Percentiles rank a stretch among this genome's conserved stretches.
These are phyloP conservation scores for Cnemophilus loriae DNA, from an alignment of 2,113 vertebrate species.

Conservation along the genomic window DNA sequence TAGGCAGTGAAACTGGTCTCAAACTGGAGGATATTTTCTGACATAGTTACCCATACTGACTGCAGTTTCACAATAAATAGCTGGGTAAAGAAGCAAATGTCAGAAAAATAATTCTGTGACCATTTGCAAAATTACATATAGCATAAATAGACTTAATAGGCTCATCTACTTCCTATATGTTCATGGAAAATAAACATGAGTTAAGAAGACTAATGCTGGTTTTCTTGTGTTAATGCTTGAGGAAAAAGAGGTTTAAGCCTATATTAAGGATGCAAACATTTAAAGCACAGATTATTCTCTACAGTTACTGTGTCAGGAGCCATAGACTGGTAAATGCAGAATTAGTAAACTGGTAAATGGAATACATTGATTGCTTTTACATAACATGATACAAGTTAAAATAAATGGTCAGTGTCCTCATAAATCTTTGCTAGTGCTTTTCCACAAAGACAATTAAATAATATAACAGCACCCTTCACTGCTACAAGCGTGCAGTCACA, in stretches of 20 bases:
- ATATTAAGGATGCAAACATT: background rate
- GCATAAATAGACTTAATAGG: background rate
- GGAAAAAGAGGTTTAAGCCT: background rate
- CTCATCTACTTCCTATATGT: background rate
- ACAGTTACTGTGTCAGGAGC: background rate
- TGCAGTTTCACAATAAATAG: background rate
- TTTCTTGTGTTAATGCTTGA: background rate
- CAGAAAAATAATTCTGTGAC: background rate
- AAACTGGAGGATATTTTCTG: background rate
- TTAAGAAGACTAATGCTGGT: background rate
- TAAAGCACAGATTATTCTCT: background rate
- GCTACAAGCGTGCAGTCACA: background rate
- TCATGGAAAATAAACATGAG: background rate
- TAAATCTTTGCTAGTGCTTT: constrained; percentile 24
- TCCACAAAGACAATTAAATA: constrained; percentile 1
- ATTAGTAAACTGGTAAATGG: constrained; percentile 8
- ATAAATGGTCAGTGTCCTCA: background rate
- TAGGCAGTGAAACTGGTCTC: background rate
- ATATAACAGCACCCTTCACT: background rate
- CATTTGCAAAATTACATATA: background rate
- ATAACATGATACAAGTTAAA: constrained; percentile 18
- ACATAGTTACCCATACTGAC: background rate
- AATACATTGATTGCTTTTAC: constrained; percentile 6
- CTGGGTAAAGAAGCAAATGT: background rate
- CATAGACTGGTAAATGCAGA: background rate